Evolutionary conservation across 2,113 vertebrate species (phyloP).

Genomic region (Taxidea taxus): DNA sequence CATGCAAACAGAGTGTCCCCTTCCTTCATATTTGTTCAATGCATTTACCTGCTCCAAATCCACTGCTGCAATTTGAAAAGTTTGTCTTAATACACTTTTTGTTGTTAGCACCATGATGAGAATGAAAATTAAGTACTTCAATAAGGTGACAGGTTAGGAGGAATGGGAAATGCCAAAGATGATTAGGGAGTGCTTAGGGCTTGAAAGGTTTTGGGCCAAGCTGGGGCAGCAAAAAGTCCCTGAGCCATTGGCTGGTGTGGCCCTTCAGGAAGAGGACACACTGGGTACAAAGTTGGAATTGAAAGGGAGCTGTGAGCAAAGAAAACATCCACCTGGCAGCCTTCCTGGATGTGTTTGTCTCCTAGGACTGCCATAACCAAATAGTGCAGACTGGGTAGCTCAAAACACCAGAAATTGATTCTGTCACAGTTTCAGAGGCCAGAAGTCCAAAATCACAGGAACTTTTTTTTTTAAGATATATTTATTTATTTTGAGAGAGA

Average conservation of each 20-base stretch:
- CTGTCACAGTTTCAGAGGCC: background rate
- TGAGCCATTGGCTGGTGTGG: background rate
- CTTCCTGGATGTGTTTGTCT: background rate
- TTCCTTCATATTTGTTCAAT: background rate
- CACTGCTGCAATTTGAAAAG: background rate
- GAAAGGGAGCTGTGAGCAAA: background rate
- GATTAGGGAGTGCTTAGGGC: background rate
- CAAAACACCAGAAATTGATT: background rate
- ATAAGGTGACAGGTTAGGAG: background rate
- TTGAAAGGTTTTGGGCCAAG: background rate
- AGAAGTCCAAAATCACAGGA: background rate
- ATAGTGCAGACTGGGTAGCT: background rate
- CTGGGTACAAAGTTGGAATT: background rate
- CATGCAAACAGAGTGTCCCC: background rate
- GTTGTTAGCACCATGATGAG: background rate
- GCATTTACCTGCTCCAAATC: background rate
- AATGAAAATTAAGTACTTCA: background rate
- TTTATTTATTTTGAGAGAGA: too few relatives aligned
- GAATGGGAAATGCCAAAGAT: background rate
- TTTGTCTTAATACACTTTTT: background rate
- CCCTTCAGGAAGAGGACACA: background rate
- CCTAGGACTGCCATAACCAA: background rate
- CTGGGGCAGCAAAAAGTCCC: background rate
- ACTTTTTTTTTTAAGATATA: too few relatives aligned
- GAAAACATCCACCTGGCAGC: background rate